A percentile compares a stretch with the other conserved stretches of the same genome.
These are phyloP conservation scores for Nesoenas mayeri DNA, from an alignment of 2,113 vertebrate species.

Conservation along the genomic window DNA sequence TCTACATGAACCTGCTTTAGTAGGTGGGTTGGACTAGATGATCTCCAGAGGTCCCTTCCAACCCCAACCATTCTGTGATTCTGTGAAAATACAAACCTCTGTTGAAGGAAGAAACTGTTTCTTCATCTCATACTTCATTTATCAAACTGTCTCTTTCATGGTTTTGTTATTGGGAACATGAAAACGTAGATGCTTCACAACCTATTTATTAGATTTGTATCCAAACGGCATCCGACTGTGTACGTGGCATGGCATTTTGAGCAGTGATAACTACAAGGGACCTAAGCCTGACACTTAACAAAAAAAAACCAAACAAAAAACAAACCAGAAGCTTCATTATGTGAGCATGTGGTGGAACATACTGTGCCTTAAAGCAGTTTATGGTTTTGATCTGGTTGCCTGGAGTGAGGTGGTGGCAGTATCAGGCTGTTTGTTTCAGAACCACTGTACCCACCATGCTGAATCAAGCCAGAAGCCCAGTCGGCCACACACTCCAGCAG, in stretches of 20 bases:
- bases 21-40: too few relatives aligned
- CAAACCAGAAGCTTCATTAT: neutral
- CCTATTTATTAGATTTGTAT: neutral
- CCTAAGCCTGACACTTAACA: neutral
- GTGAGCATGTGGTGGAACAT: neutral
- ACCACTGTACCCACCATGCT: rapidly evolving
- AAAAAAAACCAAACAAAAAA: neutral
- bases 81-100: neutral
- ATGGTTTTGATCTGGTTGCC: neutral
- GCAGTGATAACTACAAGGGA: neutral
- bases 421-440: neutral
- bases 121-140: neutral
- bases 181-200: neutral
- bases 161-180: neutral
- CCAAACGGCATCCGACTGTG: neutral
- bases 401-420: neutral
- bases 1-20: too few relatives aligned
- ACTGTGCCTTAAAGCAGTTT: neutral
- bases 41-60: too few relatives aligned
- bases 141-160: neutral
- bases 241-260: rapidly evolving
- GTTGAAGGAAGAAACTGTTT: neutral
- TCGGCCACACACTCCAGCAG: neutral
- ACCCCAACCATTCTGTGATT: too few relatives aligned
- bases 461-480: neutral